Percentiles rank a stretch among this genome's conserved stretches.
Evolutionary conservation across 2,888 invertebrate species (phyloP).

Genomic region (Pachymerium ferrugineum): DNA sequence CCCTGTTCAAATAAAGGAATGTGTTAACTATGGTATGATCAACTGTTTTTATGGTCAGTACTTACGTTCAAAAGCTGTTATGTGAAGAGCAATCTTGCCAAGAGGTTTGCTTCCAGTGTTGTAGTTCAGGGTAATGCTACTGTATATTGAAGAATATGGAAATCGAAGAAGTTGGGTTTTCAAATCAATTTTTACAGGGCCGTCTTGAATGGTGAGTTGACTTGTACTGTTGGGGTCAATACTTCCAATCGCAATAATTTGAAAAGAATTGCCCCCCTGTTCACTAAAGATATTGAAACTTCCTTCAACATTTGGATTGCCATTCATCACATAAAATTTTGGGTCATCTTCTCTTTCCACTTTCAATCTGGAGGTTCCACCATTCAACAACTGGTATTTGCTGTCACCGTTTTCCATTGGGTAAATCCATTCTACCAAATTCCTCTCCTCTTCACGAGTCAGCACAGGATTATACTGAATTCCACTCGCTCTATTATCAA

Average conservation of each 20-base stretch:
- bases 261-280: neutral
- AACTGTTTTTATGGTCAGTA: neutral
- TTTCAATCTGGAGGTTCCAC: no score
- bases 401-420: no score
- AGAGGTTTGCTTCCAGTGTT: constrained; percentile 69
- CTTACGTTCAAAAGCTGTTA: constrained; percentile 61
- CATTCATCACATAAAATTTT: neutral
- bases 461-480: constrained; percentile 87
- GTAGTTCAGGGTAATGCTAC: constrained; percentile 60
- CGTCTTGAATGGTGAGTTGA: constrained; percentile 70
- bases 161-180: neutral
- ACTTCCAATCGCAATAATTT: constrained; percentile 44
- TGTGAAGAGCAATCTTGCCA: constrained; percentile 73
- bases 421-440: constrained; percentile 87
- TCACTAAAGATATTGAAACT: neutral
- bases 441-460: constrained; percentile 74
- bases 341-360: neutral
- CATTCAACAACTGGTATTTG: no score
- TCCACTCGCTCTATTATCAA: constrained; percentile 78
- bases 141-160: neutral
- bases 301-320: neutral
- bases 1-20: constrained; percentile 5
- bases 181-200: constrained; percentile 45
- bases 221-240: constrained; percentile 83
- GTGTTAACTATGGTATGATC: neutral